Evolutionary conservation across 2,888 invertebrate species (phyloP).

Genomic region (Tridacna gigas): DNA sequence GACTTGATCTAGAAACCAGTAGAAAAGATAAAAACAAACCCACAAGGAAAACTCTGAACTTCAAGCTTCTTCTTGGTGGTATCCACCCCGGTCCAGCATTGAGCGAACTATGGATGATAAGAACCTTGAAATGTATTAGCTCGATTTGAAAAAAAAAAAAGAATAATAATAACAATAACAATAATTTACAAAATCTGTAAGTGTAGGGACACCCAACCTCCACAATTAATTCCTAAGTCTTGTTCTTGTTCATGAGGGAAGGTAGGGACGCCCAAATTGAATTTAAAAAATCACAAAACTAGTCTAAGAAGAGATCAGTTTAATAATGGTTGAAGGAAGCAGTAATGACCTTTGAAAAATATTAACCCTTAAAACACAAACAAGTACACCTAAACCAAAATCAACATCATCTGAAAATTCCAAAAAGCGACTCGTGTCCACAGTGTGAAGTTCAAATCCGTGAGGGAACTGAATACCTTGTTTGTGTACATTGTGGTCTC

Average conservation of each 20-base stretch:
- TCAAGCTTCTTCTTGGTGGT: too few species aligned
- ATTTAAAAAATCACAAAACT: too few species aligned
- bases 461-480: neutral
- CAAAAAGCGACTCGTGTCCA: neutral
- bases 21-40: neutral
- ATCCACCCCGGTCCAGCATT: too few species aligned
- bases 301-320: too few species aligned
- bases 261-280: too few species aligned
- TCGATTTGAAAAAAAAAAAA: neutral
- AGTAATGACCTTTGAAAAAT: too few species aligned
- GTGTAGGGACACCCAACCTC: conserved; percentile 1
- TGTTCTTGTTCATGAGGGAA: neutral
- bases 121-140: neutral
- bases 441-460: neutral
- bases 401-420: neutral
- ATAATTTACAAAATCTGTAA: neutral
- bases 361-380: too few species aligned
- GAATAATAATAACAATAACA: too few species aligned
- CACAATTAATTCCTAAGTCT: neutral
- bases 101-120: neutral
- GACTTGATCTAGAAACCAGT: neutral
- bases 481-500: neutral
- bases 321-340: too few species aligned
- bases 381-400: neutral
- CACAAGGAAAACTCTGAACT: neutral